Percentiles rank a stretch among this genome's conserved stretches.
Evolutionary conservation across 1,140 invertebrate genomes (phyloP).

Genomic region (Drosophila athabasca): DNA sequence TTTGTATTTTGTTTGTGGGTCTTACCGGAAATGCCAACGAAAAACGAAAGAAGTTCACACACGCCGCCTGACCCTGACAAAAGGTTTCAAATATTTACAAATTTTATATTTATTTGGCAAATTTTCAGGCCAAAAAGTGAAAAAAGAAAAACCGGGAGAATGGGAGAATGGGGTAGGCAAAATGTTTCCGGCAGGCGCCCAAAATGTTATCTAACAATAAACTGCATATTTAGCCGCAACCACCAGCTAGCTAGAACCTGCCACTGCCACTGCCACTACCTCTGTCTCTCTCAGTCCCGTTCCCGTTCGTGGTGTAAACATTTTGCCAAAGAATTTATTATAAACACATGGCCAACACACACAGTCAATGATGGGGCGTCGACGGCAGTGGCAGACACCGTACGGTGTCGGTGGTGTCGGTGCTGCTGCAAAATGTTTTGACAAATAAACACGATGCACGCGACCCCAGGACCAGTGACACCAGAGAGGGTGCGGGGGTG

Average conservation of each 20-base stretch:
- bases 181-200: constrained; percentile 47
- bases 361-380: constrained; percentile 29
- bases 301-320: constrained; percentile 58
- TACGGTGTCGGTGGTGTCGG: constrained; percentile 21
- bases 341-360: constrained; percentile 66
- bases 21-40: constrained; percentile 29
- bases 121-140: constrained; percentile 2
- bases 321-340: constrained; percentile 70
- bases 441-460: constrained; percentile 78
- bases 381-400: too few species aligned
- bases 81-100: constrained; percentile 43
- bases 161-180: neutral
- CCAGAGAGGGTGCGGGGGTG: neutral
- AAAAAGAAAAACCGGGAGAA: constrained; percentile 12
- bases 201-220: constrained; percentile 68
- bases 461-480: constrained; percentile 36
- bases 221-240: constrained; percentile 65
- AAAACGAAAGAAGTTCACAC: constrained; percentile 45
- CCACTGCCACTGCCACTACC: neutral
- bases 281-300: constrained; percentile 1
- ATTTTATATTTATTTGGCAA: neutral
- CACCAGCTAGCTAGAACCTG: constrained; percentile 29
- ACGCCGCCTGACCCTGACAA: constrained; percentile 63
- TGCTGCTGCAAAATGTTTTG: constrained; percentile 69
- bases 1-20: too few species aligned